Base-by-base conservation (phyloP, 1,140 invertebrate species). In the Holcopasites calliopsidis region DNA sequence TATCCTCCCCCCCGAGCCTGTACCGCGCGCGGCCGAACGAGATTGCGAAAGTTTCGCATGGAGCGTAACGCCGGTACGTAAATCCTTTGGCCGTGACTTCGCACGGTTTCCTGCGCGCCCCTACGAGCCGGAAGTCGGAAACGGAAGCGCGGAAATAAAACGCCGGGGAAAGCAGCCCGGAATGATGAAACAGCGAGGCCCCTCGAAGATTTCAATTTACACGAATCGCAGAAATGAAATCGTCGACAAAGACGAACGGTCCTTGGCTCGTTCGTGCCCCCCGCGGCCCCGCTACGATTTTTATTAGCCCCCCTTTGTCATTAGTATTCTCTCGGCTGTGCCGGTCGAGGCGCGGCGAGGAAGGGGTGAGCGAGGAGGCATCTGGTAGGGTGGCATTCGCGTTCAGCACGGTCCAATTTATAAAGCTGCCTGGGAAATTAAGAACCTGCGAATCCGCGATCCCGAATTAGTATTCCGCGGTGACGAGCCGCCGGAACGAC, bases 391-490 rank as follows among this genome's bases (percentile, higher is more conserved):
- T 0, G 13, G 18, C 26, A 18, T 18, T 28, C 54, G 54, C 54
- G 70, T 55, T 55, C 60, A 62, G 38, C 28, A 40, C 87, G 84
- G 81, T 68, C 42, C 79, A 87, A 88, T 87, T 88, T 89, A 88
- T 90, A 83, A 74, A 89, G 85, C 87, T 76, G 76, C 79, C 75
- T 64, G 71, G 83, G 85, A 89, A 90, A 90, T 90, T 88, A 89
- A 90, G 87, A 88, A 90, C 83, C 88, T 88, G 88, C 87, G 88
- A 89, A 89, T 89, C 87, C 86, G 87, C 87, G 83, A 88, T 88
- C 79, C 83, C 84, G 88, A 89, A 89, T 90, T 90, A 90, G 89
- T 90, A 90, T 90, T 88, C 89, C 82, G 77, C 16, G 64, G 83
- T 85, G 86, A 88, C 87, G 82, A 84, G 76, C 38, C 71, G 28